phyloP scores from a whole-genome alignment of 2,888 invertebrate species.

The Alsophila aescularia region DNA sequence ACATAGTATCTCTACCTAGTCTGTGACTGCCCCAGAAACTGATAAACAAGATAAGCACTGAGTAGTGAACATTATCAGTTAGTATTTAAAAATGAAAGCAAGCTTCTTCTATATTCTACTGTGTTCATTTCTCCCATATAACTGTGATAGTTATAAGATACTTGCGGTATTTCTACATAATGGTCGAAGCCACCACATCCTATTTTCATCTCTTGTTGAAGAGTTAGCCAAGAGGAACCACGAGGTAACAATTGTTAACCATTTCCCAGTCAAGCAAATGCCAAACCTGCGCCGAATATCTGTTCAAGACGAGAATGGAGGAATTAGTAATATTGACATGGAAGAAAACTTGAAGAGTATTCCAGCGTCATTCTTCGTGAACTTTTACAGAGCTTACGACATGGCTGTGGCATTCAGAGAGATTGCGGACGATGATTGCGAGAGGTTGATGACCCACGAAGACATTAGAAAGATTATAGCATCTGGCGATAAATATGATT shows the following conservation, averaged over 20 bases:
- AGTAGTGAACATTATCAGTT: no score
- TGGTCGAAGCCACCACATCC: slow-evolving; percentile 53
- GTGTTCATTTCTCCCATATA: slow-evolving; percentile 9
- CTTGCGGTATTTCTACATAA: slow-evolving; percentile 51
- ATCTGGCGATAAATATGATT: slow-evolving; percentile 72
- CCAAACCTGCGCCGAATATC: slow-evolving; percentile 63
- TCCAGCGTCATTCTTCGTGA: slow-evolving; percentile 26
- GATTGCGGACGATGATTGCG: slow-evolving; percentile 46
- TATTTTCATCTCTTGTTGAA: slow-evolving; percentile 47
- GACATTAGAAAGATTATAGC: slow-evolving; percentile 44
- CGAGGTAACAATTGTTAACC: slow-evolving; percentile 58
- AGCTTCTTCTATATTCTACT: slow-evolving; percentile 1
- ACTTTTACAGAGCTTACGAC: slow-evolving; percentile 35
- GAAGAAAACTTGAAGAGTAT: slow-evolving; percentile 31
- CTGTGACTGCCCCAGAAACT: no score
- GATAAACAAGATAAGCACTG: no score
- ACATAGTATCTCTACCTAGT: no score
- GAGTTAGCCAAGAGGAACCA: slow-evolving; percentile 55
- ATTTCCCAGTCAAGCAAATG: slow-evolving; percentile 56
- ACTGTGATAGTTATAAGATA: slow-evolving; percentile 42
- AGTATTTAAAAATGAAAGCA: neutral
- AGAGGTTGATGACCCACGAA: slow-evolving; percentile 40
- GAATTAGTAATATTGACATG: slow-evolving; percentile 32
- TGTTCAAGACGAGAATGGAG: slow-evolving; percentile 31
- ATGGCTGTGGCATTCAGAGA: slow-evolving; percentile 34